Conservation (phyloP, 2,797 vertebrate species). For the Cirrhinus molitorella region DNA sequence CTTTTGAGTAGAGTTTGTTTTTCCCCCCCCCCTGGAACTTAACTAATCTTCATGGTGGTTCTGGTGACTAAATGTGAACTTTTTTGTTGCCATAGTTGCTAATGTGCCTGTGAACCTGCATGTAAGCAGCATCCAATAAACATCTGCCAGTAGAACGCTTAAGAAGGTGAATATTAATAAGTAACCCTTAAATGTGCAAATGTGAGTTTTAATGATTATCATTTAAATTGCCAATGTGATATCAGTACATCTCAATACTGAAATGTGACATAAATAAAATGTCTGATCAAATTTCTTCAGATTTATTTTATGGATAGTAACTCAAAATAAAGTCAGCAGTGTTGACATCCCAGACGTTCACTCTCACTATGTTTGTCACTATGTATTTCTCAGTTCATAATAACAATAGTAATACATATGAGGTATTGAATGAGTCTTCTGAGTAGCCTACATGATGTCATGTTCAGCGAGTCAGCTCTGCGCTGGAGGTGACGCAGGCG, state of each 20-base stretch:
- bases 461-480: background rate
- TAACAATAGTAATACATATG: background rate
- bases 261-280: constrained; percentile 16
- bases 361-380: background rate
- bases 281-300: background rate
- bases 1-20: background rate
- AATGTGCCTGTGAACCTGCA: constrained; percentile 61
- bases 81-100: constrained; percentile 60
- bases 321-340: constrained; percentile 25
- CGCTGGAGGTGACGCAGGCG: constrained; percentile 6
- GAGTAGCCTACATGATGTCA: background rate
- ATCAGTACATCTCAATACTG: background rate
- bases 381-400: background rate
- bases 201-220: background rate
- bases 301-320: constrained; percentile 3
- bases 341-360: background rate
- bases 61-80: constrained; percentile 59
- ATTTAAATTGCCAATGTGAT: constrained; percentile 20
- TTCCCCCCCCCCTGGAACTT: background rate
- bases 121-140: constrained; percentile 55
- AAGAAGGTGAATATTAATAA: constrained; percentile 15
- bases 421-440: constrained; percentile 1
- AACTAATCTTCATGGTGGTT: constrained; percentile 30
- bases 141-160: constrained; percentile 36
- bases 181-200: constrained; percentile 28